Percentiles rank a stretch among this genome's conserved stretches.
phyloP scores from a whole-genome alignment of 2,113 vertebrate genomes.

The Lepus timidus region DNA sequence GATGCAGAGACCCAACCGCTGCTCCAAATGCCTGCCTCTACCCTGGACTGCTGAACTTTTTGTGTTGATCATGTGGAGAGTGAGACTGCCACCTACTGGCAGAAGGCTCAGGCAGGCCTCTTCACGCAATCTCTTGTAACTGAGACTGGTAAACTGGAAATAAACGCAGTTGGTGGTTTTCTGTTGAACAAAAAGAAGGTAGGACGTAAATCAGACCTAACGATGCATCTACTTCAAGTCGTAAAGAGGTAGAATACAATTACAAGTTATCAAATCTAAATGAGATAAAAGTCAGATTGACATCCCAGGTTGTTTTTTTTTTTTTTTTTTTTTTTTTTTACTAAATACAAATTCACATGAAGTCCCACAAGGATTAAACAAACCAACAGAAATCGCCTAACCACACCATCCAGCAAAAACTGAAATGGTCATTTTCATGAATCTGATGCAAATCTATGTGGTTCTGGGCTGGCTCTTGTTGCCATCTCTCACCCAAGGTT shows the following conservation, averaged over 20 bases:
- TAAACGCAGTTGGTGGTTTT: not conserved
- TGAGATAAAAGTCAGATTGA: constrained; percentile 24
- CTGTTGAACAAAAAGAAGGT: not conserved
- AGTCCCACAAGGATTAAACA: not conserved
- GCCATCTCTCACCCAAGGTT: too few species aligned
- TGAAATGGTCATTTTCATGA: not conserved
- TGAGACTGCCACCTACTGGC: constrained; percentile 64
- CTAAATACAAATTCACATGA: constrained; percentile 22
- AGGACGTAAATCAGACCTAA: not conserved
- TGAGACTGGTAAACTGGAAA: not conserved
- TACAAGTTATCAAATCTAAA: constrained; percentile 12
- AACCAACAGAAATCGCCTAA: not conserved
- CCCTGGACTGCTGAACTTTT: fast-evolving
- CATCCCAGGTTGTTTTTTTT: not conserved
- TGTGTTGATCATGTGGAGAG: not conserved
- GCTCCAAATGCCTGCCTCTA: too few species aligned
- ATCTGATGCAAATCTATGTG: not conserved
- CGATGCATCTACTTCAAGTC: not conserved
- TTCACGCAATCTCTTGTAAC: not conserved
- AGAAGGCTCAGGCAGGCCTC: not conserved
- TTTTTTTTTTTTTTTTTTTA: too few species aligned
- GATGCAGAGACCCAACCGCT: too few species aligned
- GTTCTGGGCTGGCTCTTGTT: not conserved
- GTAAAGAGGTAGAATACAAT: not conserved
- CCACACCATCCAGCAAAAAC: not conserved